Percentiles rank a stretch among this genome's conserved stretches.
These are phyloP conservation scores for Pinna nobilis DNA, from an alignment of 1,140 invertebrate genomes.

Conservation along the genomic window DNA sequence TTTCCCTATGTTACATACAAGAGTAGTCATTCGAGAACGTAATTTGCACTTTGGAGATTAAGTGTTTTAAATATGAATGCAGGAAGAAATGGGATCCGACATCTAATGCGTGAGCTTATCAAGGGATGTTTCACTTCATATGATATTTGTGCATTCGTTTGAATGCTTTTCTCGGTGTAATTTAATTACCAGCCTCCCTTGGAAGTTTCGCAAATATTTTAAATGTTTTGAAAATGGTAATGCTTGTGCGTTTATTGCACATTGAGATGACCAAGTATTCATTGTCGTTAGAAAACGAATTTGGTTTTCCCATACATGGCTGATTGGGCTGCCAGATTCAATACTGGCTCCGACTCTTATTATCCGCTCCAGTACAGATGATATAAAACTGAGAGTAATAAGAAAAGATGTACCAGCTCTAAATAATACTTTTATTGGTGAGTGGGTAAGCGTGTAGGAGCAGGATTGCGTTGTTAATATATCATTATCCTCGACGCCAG, in stretches of 20 bases:
- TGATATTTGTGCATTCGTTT: conserved; percentile 25
- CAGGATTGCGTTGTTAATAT: too few species aligned
- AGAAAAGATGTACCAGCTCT: too few species aligned
- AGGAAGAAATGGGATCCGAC: conserved; percentile 37
- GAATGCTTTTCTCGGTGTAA: conserved; percentile 33
- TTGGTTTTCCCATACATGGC: too few species aligned
- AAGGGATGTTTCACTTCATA: conserved; percentile 14
- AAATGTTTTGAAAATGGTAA: conserved; percentile 44
- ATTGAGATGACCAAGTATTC: conserved; percentile 37
- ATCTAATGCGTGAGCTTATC: conserved; percentile 29
- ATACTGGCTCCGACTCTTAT: too few species aligned
- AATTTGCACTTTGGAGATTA: conserved; percentile 50
- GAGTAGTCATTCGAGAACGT: conserved; percentile 43
- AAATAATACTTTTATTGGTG: too few species aligned
- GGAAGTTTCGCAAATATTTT: conserved; percentile 42
- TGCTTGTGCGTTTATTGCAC: conserved; percentile 36
- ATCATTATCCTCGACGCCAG: too few species aligned
- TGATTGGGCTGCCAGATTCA: too few species aligned
- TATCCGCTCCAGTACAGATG: too few species aligned
- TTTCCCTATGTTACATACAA: conserved; percentile 45
- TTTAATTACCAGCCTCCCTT: conserved; percentile 37
- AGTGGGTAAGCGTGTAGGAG: too few species aligned
- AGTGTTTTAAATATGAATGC: conserved; percentile 51
- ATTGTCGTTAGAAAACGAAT: too few species aligned
- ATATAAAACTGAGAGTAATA: too few species aligned